Conservation (phyloP, 2,113 vertebrate genomes). For the Oryzias javanicus region DNA sequence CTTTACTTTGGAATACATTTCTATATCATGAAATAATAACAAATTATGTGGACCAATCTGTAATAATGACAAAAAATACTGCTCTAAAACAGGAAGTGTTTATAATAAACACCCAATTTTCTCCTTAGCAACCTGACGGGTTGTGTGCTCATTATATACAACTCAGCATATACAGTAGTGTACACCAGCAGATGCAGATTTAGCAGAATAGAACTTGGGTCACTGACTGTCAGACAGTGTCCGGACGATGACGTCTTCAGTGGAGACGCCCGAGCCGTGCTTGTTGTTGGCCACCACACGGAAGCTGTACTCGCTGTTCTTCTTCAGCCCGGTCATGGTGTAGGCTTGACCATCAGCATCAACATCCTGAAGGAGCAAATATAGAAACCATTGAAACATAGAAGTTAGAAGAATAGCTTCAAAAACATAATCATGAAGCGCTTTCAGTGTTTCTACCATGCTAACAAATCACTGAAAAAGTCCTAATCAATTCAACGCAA, state of each 20-base stretch:
- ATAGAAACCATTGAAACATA: too few species aligned
- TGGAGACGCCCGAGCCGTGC: conserved; percentile 94
- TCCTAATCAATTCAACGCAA: conserved; percentile 23
- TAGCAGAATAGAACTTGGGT: neutral
- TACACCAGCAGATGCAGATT: neutral
- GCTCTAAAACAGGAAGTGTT: too few species aligned
- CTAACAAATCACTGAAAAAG: conserved; percentile 14
- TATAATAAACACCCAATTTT: too few species aligned
- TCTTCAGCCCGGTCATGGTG: conserved; percentile 86
- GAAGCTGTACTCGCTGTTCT: conserved; percentile 92
- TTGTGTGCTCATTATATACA: neutral
- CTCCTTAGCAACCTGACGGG: too few species aligned
- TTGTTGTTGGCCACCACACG: conserved; percentile 96
- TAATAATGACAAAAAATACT: too few species aligned
- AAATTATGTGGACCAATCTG: too few species aligned
- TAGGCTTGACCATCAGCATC: conserved; percentile 84
- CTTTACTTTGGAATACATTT: too few species aligned
- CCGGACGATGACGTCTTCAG: conserved; percentile 84
- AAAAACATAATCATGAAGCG: conserved; percentile 1
- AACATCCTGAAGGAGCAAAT: conserved; percentile 78
- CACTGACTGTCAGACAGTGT: conserved; percentile 90
- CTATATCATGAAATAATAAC: too few species aligned
- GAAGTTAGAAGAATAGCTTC: neutral
- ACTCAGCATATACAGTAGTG: neutral
- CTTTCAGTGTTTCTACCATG: conserved; percentile 19